These are phyloP conservation scores for Drosophila gunungcola DNA, from an alignment of 1,140 invertebrate species.

Conservation along the genomic window DNA sequence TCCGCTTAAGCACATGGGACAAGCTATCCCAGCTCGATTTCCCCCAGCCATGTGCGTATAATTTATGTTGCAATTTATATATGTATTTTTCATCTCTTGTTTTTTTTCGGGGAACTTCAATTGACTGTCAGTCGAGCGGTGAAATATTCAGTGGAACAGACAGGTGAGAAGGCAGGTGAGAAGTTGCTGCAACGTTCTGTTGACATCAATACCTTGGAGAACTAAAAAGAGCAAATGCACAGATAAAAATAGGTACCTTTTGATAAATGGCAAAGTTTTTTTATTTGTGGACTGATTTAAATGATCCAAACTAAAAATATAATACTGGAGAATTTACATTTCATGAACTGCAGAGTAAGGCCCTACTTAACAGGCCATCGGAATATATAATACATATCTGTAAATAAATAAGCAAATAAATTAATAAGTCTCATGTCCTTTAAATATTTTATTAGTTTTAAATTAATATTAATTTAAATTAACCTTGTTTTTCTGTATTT, in stretches of 20 bases:
- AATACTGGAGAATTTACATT: too few relatives aligned
- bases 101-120: conserved; percentile 40
- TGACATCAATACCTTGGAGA: conserved; percentile 73
- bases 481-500: too few relatives aligned
- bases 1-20: conserved; percentile 69
- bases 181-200: conserved; percentile 52
- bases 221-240: conserved; percentile 20
- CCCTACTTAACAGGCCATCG: too few relatives aligned
- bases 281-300: not conserved
- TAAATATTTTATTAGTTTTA: too few relatives aligned
- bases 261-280: not conserved
- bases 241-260: not conserved
- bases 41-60: conserved; percentile 54
- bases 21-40: conserved; percentile 19
- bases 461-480: too few relatives aligned
- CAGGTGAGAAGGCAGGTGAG: conserved; percentile 33
- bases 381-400: too few relatives aligned
- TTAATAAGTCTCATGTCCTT: too few relatives aligned
- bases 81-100: conserved; percentile 35
- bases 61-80: conserved; percentile 77
- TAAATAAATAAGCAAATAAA: too few relatives aligned
- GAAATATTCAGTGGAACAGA: conserved; percentile 10
- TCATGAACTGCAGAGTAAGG: too few relatives aligned
- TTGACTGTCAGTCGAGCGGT: conserved; percentile 55
- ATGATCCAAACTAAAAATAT: too few relatives aligned